A percentile compares a stretch with the other conserved stretches of the same genome.
phyloP scores from a whole-genome alignment of 2,113 vertebrate genomes.

The Halcyon senegalensis region DNA sequence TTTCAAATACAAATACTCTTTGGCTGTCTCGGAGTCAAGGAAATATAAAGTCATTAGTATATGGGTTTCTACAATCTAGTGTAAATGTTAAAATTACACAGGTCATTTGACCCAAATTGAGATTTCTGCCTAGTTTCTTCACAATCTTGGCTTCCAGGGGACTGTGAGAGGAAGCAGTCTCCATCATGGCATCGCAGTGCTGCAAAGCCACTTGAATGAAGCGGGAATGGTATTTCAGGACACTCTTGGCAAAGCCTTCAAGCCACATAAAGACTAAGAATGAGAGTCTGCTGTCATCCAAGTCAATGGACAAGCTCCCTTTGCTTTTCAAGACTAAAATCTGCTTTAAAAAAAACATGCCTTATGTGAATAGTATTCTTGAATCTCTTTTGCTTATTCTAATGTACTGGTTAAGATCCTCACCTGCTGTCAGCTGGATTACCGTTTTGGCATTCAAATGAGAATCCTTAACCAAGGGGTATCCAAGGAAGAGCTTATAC shows the following conservation, averaged over 20 bases:
- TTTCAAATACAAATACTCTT: slow-evolving; percentile 66
- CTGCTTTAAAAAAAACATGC: fast-evolving
- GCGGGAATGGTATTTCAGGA: neutral
- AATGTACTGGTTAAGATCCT: neutral
- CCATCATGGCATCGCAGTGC: slow-evolving; percentile 8
- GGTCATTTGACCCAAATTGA: slow-evolving; percentile 79
- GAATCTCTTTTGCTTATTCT: neutral
- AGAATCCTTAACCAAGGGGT: neutral
- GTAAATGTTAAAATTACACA: slow-evolving; percentile 80
- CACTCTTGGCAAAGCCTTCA: slow-evolving; percentile 32
- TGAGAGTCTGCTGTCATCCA: neutral
- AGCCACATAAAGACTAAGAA: neutral
- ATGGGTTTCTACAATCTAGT: slow-evolving; percentile 73
- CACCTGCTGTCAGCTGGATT: neutral
- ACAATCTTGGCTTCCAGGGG: slow-evolving; percentile 46
- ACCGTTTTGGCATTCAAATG: neutral
- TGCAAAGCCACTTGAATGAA: neutral
- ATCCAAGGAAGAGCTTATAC: neutral
- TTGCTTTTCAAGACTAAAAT: neutral
- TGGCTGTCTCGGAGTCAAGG: slow-evolving; percentile 29
- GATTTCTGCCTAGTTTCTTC: slow-evolving; percentile 73
- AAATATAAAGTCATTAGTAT: slow-evolving; percentile 69
- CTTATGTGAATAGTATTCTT: neutral
- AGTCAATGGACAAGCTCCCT: neutral
- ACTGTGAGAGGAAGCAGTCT: slow-evolving; percentile 32